Evolutionary conservation across 2,888 invertebrate genomes (phyloP), one percentile per base, ranked within the genome.

Genomic region (Cylindroiulus punctatus): DNA sequence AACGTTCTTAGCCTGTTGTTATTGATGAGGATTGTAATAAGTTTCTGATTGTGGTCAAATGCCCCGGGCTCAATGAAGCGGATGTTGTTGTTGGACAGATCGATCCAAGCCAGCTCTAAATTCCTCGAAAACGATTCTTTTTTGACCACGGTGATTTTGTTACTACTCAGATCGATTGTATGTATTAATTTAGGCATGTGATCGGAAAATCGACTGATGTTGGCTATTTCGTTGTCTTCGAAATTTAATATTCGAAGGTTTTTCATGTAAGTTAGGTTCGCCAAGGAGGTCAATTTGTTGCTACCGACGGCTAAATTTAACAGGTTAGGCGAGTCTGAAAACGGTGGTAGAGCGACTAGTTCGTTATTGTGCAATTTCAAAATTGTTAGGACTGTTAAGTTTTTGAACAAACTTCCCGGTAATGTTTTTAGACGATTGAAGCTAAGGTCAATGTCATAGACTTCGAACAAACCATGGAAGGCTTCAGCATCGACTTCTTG

Each of bases 401-500:
- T 57, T 57, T 57, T 19, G n/a, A n/a, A 57, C 57, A 57, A 57
- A n/a, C n/a, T n/a, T 19, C n/a, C n/a, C n/a, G 57, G 57, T n/a
- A 57, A n/a, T 7, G 57, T 57, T n/a, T n/a, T 57, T 22, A 57
- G n/a, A 5, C 22, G 19, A 8, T 57, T 57, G 57, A 5, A 0
- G 7, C 19, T 5, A n/a, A 57, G 57, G n/a, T n/a, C 57, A 5
- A 57, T 19, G 3, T 19, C 19, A 7, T 57, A 1, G 2, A 57
- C 19, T 1, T 2, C n/a, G 19, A 19, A 7, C 7, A 57, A n/a
- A 57, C n/a, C 57, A 4, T 57, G 5, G n/a, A 57, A 57, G 5
- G 57, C n/a, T 22, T n/a, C 57, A 57, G n/a, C 19, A 5, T 57
- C 57, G n/a, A 57, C 19, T 57, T 57, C 57, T 22, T n/a, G 5